Conservation (phyloP, 35 echinoderm and acorn worm species). For the Ptychodera flava region DNA sequence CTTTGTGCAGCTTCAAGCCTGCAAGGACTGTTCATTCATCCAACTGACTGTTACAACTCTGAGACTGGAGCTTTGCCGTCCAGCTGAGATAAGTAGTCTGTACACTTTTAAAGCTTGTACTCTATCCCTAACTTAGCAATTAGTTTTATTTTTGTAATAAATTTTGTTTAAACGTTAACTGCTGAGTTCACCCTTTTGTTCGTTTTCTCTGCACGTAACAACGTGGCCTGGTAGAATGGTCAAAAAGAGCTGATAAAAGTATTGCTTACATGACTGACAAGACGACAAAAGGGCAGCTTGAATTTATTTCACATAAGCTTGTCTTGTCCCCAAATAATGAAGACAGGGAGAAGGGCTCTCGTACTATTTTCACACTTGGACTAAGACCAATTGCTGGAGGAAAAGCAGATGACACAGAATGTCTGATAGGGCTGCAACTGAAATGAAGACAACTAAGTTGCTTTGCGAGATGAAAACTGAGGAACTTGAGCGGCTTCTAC, state of each 20-base stretch:
- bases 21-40: too few relatives aligned
- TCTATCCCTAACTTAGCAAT: too few relatives aligned
- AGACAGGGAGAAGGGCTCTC: not conserved
- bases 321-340: not conserved
- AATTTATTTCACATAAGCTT: not conserved
- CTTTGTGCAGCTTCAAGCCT: too few relatives aligned
- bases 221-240: not conserved
- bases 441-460: not conserved
- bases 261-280: not conserved
- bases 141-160: too few relatives aligned
- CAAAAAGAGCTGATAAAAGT: not conserved
- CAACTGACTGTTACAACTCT: too few relatives aligned
- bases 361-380: not conserved
- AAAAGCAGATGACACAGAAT: not conserved
- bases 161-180: too few relatives aligned
- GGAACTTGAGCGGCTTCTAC: not conserved
- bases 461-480: not conserved
- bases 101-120: too few relatives aligned
- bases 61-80: too few relatives aligned
- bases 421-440: not conserved
- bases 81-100: too few relatives aligned
- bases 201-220: too few relatives aligned
- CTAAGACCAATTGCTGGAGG: not conserved
- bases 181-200: too few relatives aligned
- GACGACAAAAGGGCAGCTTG: not conserved